Conservation (phyloP, 1,140 invertebrate species). For the Polypedilum pembai region DNA sequence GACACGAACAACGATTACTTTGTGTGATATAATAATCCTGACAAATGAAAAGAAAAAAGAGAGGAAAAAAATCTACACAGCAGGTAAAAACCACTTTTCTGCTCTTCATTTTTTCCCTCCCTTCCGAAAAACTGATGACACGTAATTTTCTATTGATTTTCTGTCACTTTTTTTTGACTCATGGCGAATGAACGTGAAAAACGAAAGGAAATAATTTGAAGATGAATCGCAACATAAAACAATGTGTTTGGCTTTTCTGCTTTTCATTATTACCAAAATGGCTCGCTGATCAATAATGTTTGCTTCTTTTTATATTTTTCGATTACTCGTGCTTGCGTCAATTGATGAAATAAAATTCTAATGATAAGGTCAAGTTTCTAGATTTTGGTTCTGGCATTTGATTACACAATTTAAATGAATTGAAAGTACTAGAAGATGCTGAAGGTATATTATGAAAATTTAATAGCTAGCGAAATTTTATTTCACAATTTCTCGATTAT, state of each 20-base stretch:
- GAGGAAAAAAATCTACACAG: background rate
- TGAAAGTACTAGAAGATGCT: no score
- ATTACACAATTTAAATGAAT: no score
- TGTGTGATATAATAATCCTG: conserved; percentile 13
- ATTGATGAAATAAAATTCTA: no score
- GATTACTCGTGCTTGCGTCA: no score
- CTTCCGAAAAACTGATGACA: conserved; percentile 1
- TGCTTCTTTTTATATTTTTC: no score
- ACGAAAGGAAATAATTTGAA: conserved; percentile 3
- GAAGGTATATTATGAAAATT: no score
- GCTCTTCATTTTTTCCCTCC: background rate
- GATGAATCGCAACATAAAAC: background rate
- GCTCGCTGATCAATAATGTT: no score
- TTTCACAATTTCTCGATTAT: no score
- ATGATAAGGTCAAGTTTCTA: no score
- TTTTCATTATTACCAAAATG: background rate
- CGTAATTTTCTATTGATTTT: conserved; percentile 19
- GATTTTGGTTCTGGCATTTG: no score
- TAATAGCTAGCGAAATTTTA: no score
- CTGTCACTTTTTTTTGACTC: background rate
- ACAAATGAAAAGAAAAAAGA: background rate
- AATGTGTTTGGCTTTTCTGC: background rate
- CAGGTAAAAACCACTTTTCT: background rate
- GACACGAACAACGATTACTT: background rate
- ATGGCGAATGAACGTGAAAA: background rate